Evolutionary conservation across 2,888 invertebrate species (phyloP).

Genomic region (Biston betularia): DNA sequence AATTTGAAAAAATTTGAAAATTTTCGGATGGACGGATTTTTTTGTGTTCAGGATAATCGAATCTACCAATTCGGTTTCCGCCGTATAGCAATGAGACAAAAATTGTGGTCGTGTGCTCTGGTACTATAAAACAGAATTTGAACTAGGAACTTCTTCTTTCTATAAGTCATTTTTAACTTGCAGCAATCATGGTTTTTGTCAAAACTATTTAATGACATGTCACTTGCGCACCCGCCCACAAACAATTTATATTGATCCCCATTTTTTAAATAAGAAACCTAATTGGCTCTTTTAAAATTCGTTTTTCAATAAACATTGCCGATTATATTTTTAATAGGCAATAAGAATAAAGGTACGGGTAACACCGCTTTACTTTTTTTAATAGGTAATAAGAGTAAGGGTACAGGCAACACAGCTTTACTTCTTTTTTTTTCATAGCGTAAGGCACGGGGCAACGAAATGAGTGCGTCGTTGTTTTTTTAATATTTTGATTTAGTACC

Average conservation of each 20-base stretch:
- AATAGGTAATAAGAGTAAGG: constrained; percentile 74
- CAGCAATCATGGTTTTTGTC: constrained; percentile 49
- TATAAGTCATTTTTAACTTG: not conserved
- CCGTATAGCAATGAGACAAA: too few species aligned
- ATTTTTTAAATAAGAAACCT: constrained; percentile 53
- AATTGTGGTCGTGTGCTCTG: too few species aligned
- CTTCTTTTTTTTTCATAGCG: constrained; percentile 48
- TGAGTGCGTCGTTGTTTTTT: constrained; percentile 73
- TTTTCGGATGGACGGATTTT: too few species aligned
- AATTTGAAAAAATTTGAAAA: too few species aligned
- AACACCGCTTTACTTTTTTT: constrained; percentile 54
- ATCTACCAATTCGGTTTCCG: too few species aligned
- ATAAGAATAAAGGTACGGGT: constrained; percentile 65
- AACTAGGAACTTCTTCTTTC: not conserved
- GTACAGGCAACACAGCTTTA: constrained; percentile 50
- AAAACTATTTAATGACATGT: constrained; percentile 67
- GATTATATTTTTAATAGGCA: constrained; percentile 78
- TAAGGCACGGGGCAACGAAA: constrained; percentile 69
- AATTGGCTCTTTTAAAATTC: constrained; percentile 76
- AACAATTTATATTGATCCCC: constrained; percentile 47
- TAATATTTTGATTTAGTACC: constrained; percentile 74
- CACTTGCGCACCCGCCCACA: constrained; percentile 64
- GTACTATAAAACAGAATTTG: too few species aligned
- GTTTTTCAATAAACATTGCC: constrained; percentile 78
- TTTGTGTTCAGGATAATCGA: too few species aligned